Evolutionary conservation across 2,797 vertebrate species (phyloP).

Genomic region (Scolopax bukidnonensis): DNA sequence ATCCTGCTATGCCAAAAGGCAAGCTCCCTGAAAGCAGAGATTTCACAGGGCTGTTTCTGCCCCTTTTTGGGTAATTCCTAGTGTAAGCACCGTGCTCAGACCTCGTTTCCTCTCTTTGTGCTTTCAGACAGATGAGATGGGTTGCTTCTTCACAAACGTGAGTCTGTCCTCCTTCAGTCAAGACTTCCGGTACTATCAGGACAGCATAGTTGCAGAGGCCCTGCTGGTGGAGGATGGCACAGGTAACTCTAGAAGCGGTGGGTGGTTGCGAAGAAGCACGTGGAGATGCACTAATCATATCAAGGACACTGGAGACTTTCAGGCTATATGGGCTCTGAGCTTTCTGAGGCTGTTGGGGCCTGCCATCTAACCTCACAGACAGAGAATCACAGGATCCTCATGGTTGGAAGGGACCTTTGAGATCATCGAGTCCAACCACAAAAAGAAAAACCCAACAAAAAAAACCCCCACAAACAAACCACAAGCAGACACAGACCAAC

Average conservation of each 20-base stretch:
- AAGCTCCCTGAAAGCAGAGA: not conserved
- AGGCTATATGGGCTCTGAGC: not conserved
- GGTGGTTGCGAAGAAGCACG: not conserved
- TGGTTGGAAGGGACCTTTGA: too few species aligned
- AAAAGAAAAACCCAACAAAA: too few species aligned
- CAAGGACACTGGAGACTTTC: not conserved
- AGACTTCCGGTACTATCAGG: not conserved
- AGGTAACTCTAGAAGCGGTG: conserved; percentile 66
- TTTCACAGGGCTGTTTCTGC: not conserved
- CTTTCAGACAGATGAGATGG: conserved; percentile 78
- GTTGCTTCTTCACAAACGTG: conserved; percentile 76
- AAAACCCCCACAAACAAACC: too few species aligned
- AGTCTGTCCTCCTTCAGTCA: conserved; percentile 64
- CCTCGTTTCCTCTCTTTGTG: not conserved
- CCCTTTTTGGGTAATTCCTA: not conserved
- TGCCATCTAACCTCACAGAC: not conserved
- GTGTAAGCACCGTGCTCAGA: accelerated
- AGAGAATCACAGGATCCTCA: not conserved
- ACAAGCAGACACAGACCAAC: too few species aligned
- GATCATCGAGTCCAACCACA: too few species aligned
- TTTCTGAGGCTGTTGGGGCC: not conserved
- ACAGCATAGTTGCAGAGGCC: conserved; percentile 65
- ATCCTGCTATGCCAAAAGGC: not conserved
- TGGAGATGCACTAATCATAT: not conserved
- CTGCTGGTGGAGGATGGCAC: conserved; percentile 80